Base-by-base conservation (phyloP, 2,797 vertebrate species). In the Chelmon rostratus region DNA sequence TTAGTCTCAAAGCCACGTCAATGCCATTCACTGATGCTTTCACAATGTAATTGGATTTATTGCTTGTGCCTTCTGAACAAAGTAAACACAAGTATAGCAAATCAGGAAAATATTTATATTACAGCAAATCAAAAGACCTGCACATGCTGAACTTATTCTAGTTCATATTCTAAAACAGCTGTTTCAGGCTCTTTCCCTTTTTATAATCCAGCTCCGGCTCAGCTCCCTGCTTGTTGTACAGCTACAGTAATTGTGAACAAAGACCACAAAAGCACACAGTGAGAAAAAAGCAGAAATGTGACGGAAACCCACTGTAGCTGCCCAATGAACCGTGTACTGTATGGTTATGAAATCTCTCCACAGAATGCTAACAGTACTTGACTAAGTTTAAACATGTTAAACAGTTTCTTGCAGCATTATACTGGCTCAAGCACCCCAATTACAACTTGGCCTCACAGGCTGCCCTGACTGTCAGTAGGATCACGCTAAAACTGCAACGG, bases 371-470 rank as follows among this genome's bases (percentile, higher is more conserved):
- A 78, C 71, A 44, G 68, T 57, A 76, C 50, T 89, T 65, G 70
- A 83, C 66, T 73, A 79, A 77, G 67, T 89, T 91, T 73, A 88
- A 91, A 85, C 73, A 85, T 81, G 78, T 84, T 83, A 79, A 89
- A 83, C 56, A 73, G 73, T 88, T 86, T 89, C 70, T 74, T 57
- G 76, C 78, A 75, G 86, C 56, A 83, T 87, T 89, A 84, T 76
- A 67, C 87, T 82, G 86, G 84, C 92, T 90, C 83, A 83, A 90
- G 82, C 76, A 81, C 72, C 84, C 87, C 84, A 92, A 90, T 93
- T 93, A 93, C 82, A 87, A 85, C 77, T 81, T 85, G 85, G 76
- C 79, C 81, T 86, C 70, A 38, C 68, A 88, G 86, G 61, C 68
- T 81, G 86, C 83, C 82, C 86, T 40, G 79, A 80, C 89, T 87